Conservation (phyloP, 2,113 vertebrate genomes). For the Otis tarda region DNA sequence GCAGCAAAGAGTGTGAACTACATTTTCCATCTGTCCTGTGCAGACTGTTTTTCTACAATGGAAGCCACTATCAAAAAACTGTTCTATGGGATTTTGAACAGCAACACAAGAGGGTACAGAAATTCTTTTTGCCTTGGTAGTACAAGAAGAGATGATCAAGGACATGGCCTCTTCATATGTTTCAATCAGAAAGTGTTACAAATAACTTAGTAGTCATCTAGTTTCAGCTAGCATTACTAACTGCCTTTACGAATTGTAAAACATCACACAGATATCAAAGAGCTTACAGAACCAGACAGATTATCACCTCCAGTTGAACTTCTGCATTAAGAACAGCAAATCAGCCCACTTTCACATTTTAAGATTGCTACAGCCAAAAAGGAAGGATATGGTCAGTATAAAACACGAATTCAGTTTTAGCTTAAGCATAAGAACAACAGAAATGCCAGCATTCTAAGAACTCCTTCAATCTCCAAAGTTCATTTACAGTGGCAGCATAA, state of each 20-base stretch:
- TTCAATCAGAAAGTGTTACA: not conserved
- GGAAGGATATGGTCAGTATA: not conserved
- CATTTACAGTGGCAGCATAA: not conserved
- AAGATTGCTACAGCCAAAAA: not conserved
- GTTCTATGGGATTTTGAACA: not conserved
- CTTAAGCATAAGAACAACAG: not conserved
- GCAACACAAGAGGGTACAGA: not conserved
- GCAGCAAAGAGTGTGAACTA: constrained; percentile 11
- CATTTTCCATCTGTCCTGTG: constrained; percentile 50
- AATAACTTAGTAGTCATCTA: not conserved
- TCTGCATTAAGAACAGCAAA: not conserved
- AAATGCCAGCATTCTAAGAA: not conserved
- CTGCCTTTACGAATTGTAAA: not conserved
- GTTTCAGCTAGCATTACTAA: not conserved
- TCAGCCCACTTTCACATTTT: not conserved
- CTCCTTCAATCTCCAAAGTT: not conserved
- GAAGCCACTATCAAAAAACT: constrained; percentile 1
- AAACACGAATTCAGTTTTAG: not conserved
- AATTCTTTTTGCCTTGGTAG: not conserved
- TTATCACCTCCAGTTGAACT: not conserved
- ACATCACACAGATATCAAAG: not conserved
- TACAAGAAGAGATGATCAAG: not conserved
- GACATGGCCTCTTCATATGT: not conserved
- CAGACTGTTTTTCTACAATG: not conserved
- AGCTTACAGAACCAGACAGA: not conserved